Base-by-base conservation (phyloP, 2,888 invertebrate genomes). In the Hirtodrosophila confusa region DNA sequence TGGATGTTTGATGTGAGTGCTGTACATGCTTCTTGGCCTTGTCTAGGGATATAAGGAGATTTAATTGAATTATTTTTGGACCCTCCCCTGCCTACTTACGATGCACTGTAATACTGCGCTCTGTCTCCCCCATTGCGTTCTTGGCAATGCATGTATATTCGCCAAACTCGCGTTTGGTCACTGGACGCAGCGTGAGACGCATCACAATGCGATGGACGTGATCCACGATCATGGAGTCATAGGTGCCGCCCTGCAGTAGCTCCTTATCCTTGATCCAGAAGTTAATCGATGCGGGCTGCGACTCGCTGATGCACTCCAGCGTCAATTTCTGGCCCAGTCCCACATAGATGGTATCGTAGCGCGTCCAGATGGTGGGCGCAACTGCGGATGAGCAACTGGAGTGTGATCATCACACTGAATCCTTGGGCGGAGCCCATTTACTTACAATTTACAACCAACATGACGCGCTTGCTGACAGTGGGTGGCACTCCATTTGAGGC, bases 81-180 rank as follows among this genome's bases (percentile, higher is more conserved):
- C 8, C 4, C 4, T 5, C 9, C 0, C 7, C 7, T 3, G 2
- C 8, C 0, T 0, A 84, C 90, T 84, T 71, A 91, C 90, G 89
- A 68, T 88, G 85, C 24, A 90, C 57, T 44, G 75, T 80, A 12
- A 91, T 91, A 23, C 77, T 86, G 49, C 89, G 89, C 63, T 91
- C 89, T 8, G 90, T 89, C 87, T 96, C 95, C 7, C 96, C 96
- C 23, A 96, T 92, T 1, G 95, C 94, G 91, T 97, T 96, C 92
- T 96, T 96, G 27, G 96, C 95, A 69, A 96, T 94, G 91, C 96
- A 96, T 91, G 95, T 95, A 92, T 96, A 96, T 49, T 95, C 94
- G 24, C 96, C 96, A 89, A 95, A 96, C 91, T 96, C 96, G 8
- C 93, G 92, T 50, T 92, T 92, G 31, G 94, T 93, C 47, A 95